Evolutionary conservation across 2,113 vertebrate species (phyloP).

Genomic region (Tragelaphus buxtoni): DNA sequence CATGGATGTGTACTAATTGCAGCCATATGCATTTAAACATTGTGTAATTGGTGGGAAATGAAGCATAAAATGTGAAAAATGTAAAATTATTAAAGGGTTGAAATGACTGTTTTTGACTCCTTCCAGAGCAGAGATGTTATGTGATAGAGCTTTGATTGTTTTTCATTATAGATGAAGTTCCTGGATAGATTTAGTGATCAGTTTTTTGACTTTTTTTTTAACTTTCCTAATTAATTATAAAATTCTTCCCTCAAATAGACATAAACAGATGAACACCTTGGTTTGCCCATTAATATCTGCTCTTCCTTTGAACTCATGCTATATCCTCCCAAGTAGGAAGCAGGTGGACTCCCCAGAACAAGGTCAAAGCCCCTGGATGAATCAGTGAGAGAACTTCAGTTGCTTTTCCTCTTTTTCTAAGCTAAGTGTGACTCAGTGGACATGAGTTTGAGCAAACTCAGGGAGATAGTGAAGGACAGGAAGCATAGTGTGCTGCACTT

Average conservation of each 20-base stretch:
- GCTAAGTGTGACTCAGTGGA: not conserved
- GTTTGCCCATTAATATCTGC: not conserved
- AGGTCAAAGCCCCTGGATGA: not conserved
- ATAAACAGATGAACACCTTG: not conserved
- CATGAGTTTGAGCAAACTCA: not conserved
- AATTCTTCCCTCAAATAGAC: not conserved
- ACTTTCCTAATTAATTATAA: not conserved
- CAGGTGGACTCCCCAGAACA: not conserved
- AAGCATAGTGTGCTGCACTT: not conserved
- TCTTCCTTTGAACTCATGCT: not conserved
- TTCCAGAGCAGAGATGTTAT: not conserved
- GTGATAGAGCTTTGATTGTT: not conserved
- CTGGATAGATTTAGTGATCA: not conserved
- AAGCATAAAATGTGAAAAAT: constrained; percentile 46
- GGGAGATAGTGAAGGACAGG: not conserved
- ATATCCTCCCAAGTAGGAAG: not conserved
- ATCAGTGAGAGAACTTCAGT: not conserved
- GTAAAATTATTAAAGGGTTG: constrained; percentile 16
- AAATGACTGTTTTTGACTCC: not conserved
- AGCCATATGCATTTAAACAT: not conserved
- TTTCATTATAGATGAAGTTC: not conserved
- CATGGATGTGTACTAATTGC: constrained; percentile 1
- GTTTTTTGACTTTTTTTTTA: not conserved
- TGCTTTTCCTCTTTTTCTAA: not conserved
- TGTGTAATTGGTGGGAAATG: constrained; percentile 48